Evolutionary conservation across 2,113 vertebrate genomes (phyloP), one percentile per base, ranked within the genome.

Genomic region (Nibea albiflora): DNA sequence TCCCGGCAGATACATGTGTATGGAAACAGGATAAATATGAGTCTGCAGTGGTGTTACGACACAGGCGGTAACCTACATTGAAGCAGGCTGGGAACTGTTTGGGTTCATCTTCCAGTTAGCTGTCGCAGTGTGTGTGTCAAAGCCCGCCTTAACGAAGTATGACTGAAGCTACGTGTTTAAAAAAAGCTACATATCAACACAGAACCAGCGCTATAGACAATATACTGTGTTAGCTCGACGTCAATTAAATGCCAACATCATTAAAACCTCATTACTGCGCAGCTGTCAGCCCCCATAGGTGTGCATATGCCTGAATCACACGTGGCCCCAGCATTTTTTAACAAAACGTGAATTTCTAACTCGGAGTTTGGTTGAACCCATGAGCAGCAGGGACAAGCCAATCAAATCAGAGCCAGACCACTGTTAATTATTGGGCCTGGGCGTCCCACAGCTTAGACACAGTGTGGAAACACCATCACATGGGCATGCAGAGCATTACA

Each of bases 61-160:
- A 39, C 64, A n/a, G 54, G 14, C 16, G 44, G 17, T 80, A 83
- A 76, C 71, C 75, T 49, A 69, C 72, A 77, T 52, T 26, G 15
- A 19, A 39, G 35, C 35, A 8, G 35, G 35, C 35, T 39, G 35
- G 35, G 35, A 50, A 28, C 5, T 65, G 46, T 61, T 24, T 28
- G 19, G 35, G 35, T 39, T 39, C 35, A 39, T 39, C 35, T 39
- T 39, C 35, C 8, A 39, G 7, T 39, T 39, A 39, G 35, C 7
- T 39, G 35, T 39, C 75, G 62, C 76, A 68, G 68, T 75, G 62
- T 26, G 62, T 26, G 58, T 17, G 62, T 46, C 39, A 14, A 53
- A 46, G 28, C 58, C 61, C 57, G 39, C 60, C 47, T 72, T 62
- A 22, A 75, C 0, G 10, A 4, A 47, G 20, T 8, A 19, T 2